Base-by-base conservation (phyloP, 2,888 invertebrate species). In the Himalopsyche japonica region DNA sequence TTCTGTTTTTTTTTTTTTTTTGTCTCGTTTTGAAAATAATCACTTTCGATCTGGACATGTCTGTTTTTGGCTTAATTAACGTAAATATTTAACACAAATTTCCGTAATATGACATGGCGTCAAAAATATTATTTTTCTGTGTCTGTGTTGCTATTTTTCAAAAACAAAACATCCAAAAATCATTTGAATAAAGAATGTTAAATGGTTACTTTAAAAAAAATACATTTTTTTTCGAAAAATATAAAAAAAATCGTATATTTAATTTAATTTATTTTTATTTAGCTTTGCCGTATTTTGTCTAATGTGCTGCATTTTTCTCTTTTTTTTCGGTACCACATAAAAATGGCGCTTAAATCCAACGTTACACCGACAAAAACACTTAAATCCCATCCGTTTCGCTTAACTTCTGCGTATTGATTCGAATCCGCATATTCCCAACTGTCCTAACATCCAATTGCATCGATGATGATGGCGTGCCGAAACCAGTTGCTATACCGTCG, bases 231-330 rank as follows among this genome's bases (percentile, higher is more conserved):
- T 49, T 47, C 27, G 2, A 27, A 27, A 18, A 18, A 32, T n/a
- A 24, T 32, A 76, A 20, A 20, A 24, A 5, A 47, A 49, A 30
- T 49, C n/a, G 7, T 20, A 20, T n/a, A n/a, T n/a, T n/a, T n/a
- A n/a, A n/a, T n/a, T n/a, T n/a, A n/a, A 87, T 88, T 87, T 86
- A 85, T 82, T 86, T 87, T 87, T 86, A 87, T 86, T n/a, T 24
- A 47, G 34, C 24, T 43, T 79, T 20, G 85, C 79, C 82, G 86
- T 90, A 90, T 91, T 87, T 87, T 87, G 87, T 88, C 88, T 92
- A 91, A 92, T 88, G 92, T 92, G 92, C 92, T 92, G 92, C 92
- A 92, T 92, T 92, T 91, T 91, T 91, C 89, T 91, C 89, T 91
- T 91, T 91, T 83, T 86, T 86, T 82, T 83, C 86, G 86, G 86